Conservation (phyloP, 1,140 invertebrate species). For the Manduca sexta region DNA sequence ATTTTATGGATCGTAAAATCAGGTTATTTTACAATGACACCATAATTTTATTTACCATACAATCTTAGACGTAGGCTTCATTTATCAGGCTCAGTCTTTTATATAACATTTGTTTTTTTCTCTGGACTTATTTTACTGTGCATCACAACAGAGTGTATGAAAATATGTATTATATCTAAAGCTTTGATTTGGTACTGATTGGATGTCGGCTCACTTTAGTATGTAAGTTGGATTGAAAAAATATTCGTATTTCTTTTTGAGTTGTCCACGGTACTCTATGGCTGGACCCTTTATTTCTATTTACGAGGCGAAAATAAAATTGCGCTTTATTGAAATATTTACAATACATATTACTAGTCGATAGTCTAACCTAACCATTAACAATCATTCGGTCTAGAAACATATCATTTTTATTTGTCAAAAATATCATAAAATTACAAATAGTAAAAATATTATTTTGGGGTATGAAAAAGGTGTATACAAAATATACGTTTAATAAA, state of each 20-base stretch:
- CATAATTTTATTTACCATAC: conserved; percentile 30
- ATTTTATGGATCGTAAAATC: conserved; percentile 61
- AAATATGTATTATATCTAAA: conserved; percentile 37
- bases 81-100: conserved; percentile 11
- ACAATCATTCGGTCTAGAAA: conserved; percentile 41
- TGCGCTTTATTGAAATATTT: conserved; percentile 1
- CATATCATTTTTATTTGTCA: conserved; percentile 54
- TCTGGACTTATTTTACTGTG: not conserved
- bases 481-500: not conserved
- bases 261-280: conserved; percentile 47
- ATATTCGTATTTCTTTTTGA: conserved; percentile 26
- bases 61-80: conserved; percentile 14
- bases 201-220: conserved; percentile 45
- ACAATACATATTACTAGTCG: conserved; percentile 19
- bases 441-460: not conserved
- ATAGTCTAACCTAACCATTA: conserved; percentile 44
- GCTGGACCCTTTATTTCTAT: conserved; percentile 3
- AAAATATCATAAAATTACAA: conserved; percentile 4
- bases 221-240: conserved; percentile 26
- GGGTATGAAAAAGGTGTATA: not conserved
- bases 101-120: too few relatives aligned
- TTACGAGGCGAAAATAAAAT: not conserved
- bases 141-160: conserved; percentile 28
- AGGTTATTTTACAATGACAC: conserved; percentile 36
- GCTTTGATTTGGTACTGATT: conserved; percentile 70